Evolutionary conservation across 2,888 invertebrate genomes (phyloP).

Genomic region (Deroplatys truncata): DNA sequence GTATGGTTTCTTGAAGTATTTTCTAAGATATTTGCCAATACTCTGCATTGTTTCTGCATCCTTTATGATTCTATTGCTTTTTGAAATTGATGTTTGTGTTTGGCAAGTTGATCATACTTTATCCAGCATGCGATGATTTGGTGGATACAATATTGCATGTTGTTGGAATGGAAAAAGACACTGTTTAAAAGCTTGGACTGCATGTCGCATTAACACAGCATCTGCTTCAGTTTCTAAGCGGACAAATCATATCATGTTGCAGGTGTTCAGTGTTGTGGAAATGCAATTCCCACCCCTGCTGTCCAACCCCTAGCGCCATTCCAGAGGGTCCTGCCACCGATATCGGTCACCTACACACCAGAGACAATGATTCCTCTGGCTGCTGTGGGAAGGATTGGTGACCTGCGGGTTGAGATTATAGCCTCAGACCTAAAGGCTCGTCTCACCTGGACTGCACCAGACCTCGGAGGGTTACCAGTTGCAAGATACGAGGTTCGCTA

Average conservation of each 20-base stretch:
- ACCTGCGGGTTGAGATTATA: conserved; percentile 49
- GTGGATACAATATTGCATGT: too few species aligned
- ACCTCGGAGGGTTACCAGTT: conserved; percentile 51
- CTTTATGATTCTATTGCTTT: too few species aligned
- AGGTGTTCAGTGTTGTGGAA: conserved; percentile 53
- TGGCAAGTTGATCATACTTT: too few species aligned
- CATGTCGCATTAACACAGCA: too few species aligned
- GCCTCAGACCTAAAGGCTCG: conserved; percentile 49
- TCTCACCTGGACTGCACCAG: conserved; percentile 58
- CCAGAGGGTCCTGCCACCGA: conserved; percentile 49
- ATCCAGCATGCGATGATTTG: too few species aligned
- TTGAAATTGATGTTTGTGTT: too few species aligned
- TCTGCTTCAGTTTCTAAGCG: too few species aligned
- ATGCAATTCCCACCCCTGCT: conserved; percentile 45
- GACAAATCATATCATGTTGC: conserved; percentile 26
- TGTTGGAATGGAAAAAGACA: too few species aligned
- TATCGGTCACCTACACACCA: conserved; percentile 45
- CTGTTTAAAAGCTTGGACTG: too few species aligned
- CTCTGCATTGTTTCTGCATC: too few species aligned
- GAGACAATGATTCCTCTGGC: conserved; percentile 41
- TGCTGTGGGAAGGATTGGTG: conserved; percentile 52
- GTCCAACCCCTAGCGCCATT: conserved; percentile 50
- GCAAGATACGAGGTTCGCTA: conserved; percentile 49
- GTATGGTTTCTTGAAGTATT: too few species aligned
- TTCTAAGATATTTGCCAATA: too few species aligned